These are phyloP conservation scores for Catalaphyllia jardinei DNA, from an alignment of 64 coral and sea anemone genomes.

Conservation along the genomic window DNA sequence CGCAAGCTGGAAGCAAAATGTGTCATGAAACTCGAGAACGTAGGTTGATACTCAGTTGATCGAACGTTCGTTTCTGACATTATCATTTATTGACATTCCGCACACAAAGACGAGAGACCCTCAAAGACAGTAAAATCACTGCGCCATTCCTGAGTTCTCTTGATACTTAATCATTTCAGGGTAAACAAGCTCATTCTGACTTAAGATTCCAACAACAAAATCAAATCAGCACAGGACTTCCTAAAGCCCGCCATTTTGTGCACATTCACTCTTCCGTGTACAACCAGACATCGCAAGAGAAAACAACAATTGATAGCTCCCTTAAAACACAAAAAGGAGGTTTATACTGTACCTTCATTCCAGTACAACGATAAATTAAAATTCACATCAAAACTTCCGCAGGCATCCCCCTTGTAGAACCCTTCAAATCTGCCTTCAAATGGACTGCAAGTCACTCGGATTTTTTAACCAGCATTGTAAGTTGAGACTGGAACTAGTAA, in stretches of 20 bases:
- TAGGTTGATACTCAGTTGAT: too few species aligned
- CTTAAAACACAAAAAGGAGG: background rate
- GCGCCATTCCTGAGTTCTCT: too few species aligned
- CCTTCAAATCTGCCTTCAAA: background rate
- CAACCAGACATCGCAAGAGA: background rate
- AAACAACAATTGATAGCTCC: background rate
- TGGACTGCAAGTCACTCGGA: background rate
- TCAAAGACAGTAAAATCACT: too few species aligned
- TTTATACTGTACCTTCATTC: background rate
- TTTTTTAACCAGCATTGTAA: background rate
- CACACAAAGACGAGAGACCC: too few species aligned
- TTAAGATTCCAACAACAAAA: background rate
- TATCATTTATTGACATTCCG: too few species aligned
- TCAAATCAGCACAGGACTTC: background rate
- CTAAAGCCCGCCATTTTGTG: slow-evolving; percentile 1
- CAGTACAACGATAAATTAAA: background rate
- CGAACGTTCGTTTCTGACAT: too few species aligned
- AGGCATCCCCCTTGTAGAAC: background rate
- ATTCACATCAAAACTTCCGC: background rate
- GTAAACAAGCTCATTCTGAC: too few species aligned
- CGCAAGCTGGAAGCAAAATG: too few species aligned
- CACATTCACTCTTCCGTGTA: background rate
- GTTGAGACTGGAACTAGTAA: background rate
- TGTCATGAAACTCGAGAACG: too few species aligned
- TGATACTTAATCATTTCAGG: too few species aligned